Conservation (phyloP, 2,113 vertebrate genomes). For the Halcyon senegalensis region DNA sequence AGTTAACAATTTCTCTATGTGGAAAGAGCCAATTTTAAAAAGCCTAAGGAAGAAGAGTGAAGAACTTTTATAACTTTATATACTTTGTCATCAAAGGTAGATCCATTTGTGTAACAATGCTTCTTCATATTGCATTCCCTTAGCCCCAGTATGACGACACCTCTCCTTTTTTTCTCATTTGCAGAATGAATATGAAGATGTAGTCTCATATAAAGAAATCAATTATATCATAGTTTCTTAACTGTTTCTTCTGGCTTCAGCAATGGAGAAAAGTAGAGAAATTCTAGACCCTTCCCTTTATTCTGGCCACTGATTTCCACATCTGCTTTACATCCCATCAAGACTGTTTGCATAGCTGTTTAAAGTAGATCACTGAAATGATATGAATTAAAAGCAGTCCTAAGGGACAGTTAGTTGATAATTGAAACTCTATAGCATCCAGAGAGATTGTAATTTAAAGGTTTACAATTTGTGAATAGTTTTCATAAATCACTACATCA, state of each 20-base stretch:
- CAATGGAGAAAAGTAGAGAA: not conserved
- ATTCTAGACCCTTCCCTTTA: not conserved
- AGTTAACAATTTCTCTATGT: not conserved
- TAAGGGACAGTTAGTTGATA: not conserved
- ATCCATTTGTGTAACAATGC: not conserved
- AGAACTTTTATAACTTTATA: not conserved
- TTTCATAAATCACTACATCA: not conserved
- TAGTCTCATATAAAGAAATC: not conserved
- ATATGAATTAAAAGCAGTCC: slow-evolving; percentile 19
- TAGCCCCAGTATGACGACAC: not conserved
- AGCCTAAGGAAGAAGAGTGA: not conserved
- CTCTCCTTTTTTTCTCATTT: not conserved
- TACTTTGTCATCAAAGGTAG: not conserved
- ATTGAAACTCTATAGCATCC: not conserved
- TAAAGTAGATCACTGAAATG: not conserved
- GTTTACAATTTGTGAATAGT: not conserved
- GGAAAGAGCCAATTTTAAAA: not conserved
- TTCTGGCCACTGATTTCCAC: not conserved
- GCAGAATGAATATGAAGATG: not conserved
- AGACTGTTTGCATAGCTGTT: not conserved
- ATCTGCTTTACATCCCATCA: slow-evolving; percentile 25
- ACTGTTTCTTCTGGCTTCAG: not conserved
- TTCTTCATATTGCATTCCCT: not conserved
- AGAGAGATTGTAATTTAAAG: not conserved
- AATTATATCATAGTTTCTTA: not conserved